phyloP scores from a whole-genome alignment of 2,113 vertebrate species.

The Dromiciops gliroides region DNA sequence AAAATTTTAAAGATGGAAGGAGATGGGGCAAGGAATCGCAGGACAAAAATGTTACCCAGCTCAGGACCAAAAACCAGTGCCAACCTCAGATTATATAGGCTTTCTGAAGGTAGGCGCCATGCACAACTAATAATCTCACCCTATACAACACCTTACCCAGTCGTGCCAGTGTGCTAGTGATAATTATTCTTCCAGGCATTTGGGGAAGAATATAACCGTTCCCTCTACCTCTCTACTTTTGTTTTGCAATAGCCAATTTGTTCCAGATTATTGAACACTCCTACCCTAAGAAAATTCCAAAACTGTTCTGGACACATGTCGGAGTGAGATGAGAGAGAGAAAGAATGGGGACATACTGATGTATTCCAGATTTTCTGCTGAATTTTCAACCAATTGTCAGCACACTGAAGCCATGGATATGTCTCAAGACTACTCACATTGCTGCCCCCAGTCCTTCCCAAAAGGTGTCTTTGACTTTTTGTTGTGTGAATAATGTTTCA shows the following conservation, averaged over 20 bases:
- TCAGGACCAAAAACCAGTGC: background rate
- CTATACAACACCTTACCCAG: background rate
- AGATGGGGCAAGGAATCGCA: background rate
- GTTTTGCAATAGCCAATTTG: background rate
- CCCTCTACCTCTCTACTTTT: background rate
- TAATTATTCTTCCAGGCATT: background rate
- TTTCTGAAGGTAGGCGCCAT: background rate
- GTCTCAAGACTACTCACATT: background rate
- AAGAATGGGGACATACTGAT: background rate
- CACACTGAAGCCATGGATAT: background rate
- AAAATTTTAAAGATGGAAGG: background rate
- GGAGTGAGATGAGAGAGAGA: background rate
- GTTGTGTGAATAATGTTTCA: accelerated
- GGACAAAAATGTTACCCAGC: background rate
- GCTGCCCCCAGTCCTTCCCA: background rate
- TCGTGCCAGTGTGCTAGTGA: background rate
- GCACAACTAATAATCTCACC: background rate
- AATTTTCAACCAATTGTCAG: background rate
- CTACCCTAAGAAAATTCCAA: accelerated
- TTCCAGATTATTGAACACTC: background rate
- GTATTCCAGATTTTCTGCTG: background rate
- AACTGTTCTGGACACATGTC: background rate
- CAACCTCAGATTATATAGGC: background rate
- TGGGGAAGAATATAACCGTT: background rate
- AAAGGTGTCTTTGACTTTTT: background rate